Evolutionary conservation across 2,888 invertebrate genomes (phyloP).

Genomic region (Ormyrus pomaceus): DNA sequence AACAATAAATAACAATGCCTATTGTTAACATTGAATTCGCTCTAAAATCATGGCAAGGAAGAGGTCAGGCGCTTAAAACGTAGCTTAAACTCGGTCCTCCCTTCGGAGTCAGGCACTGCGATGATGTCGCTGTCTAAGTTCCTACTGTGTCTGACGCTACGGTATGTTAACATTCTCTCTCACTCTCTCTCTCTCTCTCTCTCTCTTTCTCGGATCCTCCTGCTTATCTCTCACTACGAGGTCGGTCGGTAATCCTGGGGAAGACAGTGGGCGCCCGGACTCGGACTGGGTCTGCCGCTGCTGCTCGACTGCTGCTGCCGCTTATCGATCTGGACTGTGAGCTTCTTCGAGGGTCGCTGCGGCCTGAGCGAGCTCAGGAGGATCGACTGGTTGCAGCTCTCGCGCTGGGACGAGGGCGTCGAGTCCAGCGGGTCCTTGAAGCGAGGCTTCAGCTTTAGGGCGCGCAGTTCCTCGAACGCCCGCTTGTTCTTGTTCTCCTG

Average conservation of each 20-base stretch:
- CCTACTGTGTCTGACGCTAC: not conserved
- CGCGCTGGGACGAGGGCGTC: constrained; percentile 7
- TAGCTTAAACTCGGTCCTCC: constrained; percentile 36
- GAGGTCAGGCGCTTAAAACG: not conserved
- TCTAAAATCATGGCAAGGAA: not conserved
- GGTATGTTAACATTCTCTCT: not conserved
- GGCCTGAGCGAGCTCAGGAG: constrained; percentile 67
- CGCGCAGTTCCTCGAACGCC: constrained; percentile 58
- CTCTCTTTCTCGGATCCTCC: not conserved
- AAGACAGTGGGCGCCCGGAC: constrained; percentile 67
- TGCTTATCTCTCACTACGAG: constrained; percentile 61
- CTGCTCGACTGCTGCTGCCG: constrained; percentile 51
- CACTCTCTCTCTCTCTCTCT: not conserved
- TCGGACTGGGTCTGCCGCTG: constrained; percentile 57
- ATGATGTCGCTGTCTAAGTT: too few relatives aligned
- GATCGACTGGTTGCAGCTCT: constrained; percentile 60
- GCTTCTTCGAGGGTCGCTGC: constrained; percentile 64
- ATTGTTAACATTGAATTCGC: constrained; percentile 18
- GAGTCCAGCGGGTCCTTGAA: constrained; percentile 47
- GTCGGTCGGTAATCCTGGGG: constrained; percentile 68
- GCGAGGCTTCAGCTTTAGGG: constrained; percentile 59
- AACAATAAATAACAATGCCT: too few relatives aligned
- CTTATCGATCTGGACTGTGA: constrained; percentile 63
- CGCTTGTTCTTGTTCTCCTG: constrained; percentile 68
- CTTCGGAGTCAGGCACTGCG: constrained; percentile 38